These are phyloP conservation scores for Drosophila tanythrix DNA, from an alignment of 2,888 invertebrate genomes.

Conservation along the genomic window DNA sequence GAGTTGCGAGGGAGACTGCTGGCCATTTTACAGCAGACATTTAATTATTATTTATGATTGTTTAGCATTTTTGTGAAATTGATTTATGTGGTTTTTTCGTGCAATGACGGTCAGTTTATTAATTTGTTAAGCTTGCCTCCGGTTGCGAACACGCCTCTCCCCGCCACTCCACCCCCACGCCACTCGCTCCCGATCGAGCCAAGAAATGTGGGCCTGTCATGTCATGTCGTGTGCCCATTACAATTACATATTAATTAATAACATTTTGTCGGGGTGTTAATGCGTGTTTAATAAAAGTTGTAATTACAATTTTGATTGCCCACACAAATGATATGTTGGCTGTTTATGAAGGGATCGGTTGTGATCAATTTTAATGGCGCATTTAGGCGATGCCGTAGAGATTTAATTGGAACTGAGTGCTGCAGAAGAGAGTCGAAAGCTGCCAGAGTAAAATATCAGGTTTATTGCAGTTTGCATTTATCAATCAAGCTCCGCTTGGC, in stretches of 20 bases:
- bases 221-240: conserved; percentile 68
- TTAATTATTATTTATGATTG: conserved; percentile 81
- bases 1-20: background rate
- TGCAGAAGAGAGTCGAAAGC: conserved; percentile 2
- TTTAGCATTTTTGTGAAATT: conserved; percentile 74
- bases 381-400: conserved; percentile 3
- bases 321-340: conserved; percentile 31
- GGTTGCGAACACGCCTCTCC: conserved; percentile 2
- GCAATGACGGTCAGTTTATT: conserved; percentile 68
- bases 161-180: background rate
- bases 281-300: conserved; percentile 52
- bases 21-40: conserved; percentile 43
- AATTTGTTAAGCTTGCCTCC: conserved; percentile 72
- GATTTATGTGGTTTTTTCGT: conserved; percentile 76
- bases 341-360: conserved; percentile 18
- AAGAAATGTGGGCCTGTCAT: conserved; percentile 47
- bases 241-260: conserved; percentile 81
- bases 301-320: conserved; percentile 59
- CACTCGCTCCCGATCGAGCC: background rate
- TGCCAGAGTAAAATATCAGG: conserved; percentile 4
- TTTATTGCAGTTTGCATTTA: conserved; percentile 8
- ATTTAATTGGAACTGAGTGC: conserved; percentile 15
- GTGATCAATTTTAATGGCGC: conserved; percentile 1
- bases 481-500: conserved; percentile 28
- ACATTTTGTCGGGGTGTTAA: conserved; percentile 72